Conservation (phyloP, 2,888 invertebrate species). For the Homarus gammarus region DNA sequence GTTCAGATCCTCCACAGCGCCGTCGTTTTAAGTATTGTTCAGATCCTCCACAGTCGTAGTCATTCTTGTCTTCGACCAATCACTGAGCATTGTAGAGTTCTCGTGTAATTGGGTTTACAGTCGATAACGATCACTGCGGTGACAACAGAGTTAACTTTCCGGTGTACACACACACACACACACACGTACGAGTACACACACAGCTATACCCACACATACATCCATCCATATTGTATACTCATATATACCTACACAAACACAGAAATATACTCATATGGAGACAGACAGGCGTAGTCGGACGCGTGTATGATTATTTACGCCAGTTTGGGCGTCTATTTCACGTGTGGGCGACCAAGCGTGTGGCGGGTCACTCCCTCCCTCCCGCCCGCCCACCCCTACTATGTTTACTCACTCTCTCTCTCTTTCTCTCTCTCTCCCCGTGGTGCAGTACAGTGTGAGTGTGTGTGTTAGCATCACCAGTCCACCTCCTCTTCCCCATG, state of each 20-base stretch:
- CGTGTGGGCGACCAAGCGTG: conserved; percentile 51
- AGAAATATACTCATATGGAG: background rate
- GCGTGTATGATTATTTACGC: conserved; percentile 51
- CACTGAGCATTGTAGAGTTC: too few species aligned
- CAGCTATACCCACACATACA: conserved; percentile 1
- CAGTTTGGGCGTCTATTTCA: conserved; percentile 56
- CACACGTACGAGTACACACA: conserved; percentile 13
- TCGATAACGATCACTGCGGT: too few species aligned
- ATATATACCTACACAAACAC: conserved; percentile 34
- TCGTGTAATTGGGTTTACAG: too few species aligned
- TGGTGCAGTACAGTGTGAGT: background rate
- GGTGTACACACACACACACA: too few species aligned
- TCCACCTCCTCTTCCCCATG: background rate
- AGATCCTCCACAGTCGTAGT: too few species aligned
- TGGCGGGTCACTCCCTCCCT: conserved; percentile 41
- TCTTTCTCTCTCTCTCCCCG: conserved; percentile 28
- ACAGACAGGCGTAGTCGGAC: background rate
- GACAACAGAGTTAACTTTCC: too few species aligned
- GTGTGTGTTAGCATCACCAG: background rate
- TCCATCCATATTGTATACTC: too few species aligned
- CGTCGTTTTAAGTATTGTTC: too few species aligned
- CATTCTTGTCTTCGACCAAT: too few species aligned
- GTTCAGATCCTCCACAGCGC: too few species aligned
- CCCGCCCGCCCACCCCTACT: conserved; percentile 28
- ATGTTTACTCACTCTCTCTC: conserved; percentile 39